Evolutionary conservation across 2,797 vertebrate species (phyloP).

Genomic region (Paedocypris micromegethes): DNA sequence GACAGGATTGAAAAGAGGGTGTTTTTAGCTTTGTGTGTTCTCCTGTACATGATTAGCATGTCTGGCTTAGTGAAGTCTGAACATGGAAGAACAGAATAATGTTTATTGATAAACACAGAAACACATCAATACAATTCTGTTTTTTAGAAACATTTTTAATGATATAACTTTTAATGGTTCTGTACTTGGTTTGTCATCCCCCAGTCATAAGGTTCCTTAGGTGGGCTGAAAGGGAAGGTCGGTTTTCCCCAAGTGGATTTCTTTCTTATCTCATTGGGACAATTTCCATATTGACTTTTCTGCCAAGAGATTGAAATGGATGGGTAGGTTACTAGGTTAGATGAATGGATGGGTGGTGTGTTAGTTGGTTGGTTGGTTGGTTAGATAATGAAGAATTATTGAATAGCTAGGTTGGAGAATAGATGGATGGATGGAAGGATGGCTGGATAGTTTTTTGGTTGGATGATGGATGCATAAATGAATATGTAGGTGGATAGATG

Average conservation of each 20-base stretch:
- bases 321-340: neutral
- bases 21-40: too few relatives aligned
- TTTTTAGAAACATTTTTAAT: neutral
- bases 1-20: too few relatives aligned
- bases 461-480: too few relatives aligned
- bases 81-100: too few relatives aligned
- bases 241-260: conserved; percentile 11
- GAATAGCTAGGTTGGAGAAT: too few relatives aligned
- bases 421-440: too few relatives aligned
- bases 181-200: conserved; percentile 2
- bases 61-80: neutral
- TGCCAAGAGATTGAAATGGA: conserved; percentile 1
- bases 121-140: neutral
- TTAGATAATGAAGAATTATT: too few relatives aligned
- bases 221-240: neutral
- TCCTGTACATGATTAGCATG: neutral
- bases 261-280: neutral
- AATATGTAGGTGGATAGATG: too few relatives aligned
- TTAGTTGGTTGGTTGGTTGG: too few relatives aligned
- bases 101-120: too few relatives aligned
- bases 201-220: conserved; percentile 7
- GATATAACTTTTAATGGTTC: neutral
- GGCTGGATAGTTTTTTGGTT: too few relatives aligned
- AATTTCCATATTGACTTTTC: conserved; percentile 26
- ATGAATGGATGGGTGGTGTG: too few relatives aligned